A percentile compares a stretch with the other conserved stretches of the same genome.
Evolutionary conservation across 1,140 invertebrate species (phyloP).

Genomic region (Kradibia gibbosae): DNA sequence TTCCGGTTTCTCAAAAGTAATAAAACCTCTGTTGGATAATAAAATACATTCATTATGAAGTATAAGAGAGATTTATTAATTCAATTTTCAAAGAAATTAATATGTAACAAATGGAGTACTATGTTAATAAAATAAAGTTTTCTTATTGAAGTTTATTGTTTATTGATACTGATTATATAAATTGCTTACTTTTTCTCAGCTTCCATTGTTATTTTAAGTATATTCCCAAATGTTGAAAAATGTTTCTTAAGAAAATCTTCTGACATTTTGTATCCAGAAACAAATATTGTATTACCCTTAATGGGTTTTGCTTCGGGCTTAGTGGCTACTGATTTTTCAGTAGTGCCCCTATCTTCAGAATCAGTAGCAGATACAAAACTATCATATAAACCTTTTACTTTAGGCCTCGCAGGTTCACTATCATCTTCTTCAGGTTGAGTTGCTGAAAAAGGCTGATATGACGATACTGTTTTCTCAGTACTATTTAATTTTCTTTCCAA

Average conservation of each 20-base stretch:
- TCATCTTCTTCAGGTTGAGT: constrained; percentile 81
- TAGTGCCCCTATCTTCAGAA: constrained; percentile 74
- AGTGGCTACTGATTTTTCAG: constrained; percentile 72
- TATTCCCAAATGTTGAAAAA: constrained; percentile 84
- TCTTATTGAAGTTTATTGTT: not conserved
- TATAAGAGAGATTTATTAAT: not conserved
- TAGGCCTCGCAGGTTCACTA: constrained; percentile 64
- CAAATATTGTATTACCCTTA: constrained; percentile 89
- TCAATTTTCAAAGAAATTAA: not conserved
- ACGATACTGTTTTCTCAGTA: constrained; percentile 81
- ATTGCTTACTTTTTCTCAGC: constrained; percentile 84
- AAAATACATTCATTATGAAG: not conserved
- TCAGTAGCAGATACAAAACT: constrained; percentile 89
- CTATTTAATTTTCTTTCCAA: constrained; percentile 86
- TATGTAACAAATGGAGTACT: not conserved
- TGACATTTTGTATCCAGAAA: constrained; percentile 85
- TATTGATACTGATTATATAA: not conserved
- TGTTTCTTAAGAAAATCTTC: constrained; percentile 88
- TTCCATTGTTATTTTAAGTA: constrained; percentile 92
- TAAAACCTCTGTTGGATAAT: constrained; percentile 85
- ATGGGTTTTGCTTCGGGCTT: constrained; percentile 77
- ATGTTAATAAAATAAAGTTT: no score
- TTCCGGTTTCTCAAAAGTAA: constrained; percentile 93
- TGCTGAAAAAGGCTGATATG: constrained; percentile 92
- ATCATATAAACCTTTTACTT: constrained; percentile 87